Evolutionary conservation across 1,140 invertebrate genomes (phyloP), one percentile per base, ranked within the genome.

Genomic region (Steinernema khuongi): DNA sequence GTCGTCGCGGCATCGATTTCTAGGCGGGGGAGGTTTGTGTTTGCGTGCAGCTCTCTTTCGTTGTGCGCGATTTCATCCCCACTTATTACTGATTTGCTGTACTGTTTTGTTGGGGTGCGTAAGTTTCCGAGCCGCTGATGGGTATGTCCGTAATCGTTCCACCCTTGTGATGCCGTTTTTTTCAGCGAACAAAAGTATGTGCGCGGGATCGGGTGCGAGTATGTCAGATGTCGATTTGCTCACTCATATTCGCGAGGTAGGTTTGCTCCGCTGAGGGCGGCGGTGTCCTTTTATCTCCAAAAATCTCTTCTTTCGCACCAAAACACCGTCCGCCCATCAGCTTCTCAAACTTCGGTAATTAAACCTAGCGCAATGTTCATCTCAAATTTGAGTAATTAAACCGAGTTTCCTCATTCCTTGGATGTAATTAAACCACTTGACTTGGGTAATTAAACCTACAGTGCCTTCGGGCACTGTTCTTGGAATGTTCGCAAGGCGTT

Each of bases 161-260:
- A 60, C 4, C 7, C 50, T 60, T 22, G 4, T 7, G 4, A 14
- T 22, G 11, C 50, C 26, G 4, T 60, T 11, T 22, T 7, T 60
- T 60, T 60, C 26, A 60, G 50, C 50, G 4, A 4, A 26, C 7
- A 60, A 60, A 7, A 41, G n/a, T 4, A 60, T 60, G 50, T 60
- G 50, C 19, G 50, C 50, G 50, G 50, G 50, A 60, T 4, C 50
- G 4, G 50, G 22, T 22, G 50, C 50, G 11, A 26, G 11, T 26
- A n/a, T 60, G 11, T 60, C 50, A 7, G 50, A 60, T 14, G 26
- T 26, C 22, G 50, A 60, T 7, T 60, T 11, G 11, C 22, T 60
- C 36, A 41, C 36, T 7, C 7, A n/a, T 41, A 41, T 41, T 60
- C 50, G 50, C 50, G 50, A 60, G 50, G 50, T 60, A 60, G 50